Conservation (phyloP, 2,888 invertebrate genomes). For the Noctua janthe region DNA sequence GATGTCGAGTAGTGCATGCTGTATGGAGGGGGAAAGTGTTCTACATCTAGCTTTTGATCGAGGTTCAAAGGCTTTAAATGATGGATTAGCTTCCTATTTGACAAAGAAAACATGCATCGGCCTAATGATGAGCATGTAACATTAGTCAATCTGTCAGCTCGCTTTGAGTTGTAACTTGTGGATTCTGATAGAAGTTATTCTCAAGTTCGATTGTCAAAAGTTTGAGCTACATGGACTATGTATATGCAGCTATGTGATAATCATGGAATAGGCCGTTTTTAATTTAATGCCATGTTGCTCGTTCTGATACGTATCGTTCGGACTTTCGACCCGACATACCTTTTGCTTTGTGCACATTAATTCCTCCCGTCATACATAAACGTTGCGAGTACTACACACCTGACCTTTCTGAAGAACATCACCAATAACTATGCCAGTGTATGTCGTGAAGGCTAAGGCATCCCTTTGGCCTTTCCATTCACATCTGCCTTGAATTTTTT, state of each 20-base stretch:
- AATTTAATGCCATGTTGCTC: not conserved
- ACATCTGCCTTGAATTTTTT: not conserved
- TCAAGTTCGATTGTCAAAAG: not conserved
- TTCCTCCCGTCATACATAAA: not conserved
- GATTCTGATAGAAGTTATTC: not conserved
- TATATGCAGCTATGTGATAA: not conserved
- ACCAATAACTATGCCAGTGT: not conserved
- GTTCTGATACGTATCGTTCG: too few relatives aligned
- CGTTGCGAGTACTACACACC: not conserved
- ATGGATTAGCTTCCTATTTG: not conserved
- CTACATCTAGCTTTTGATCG: not conserved
- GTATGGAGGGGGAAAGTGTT: constrained; percentile 9
- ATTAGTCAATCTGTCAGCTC: not conserved
- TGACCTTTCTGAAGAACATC: not conserved
- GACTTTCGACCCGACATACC: not conserved
- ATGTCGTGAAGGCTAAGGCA: not conserved
- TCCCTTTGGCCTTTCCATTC: not conserved
- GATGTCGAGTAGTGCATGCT: constrained; percentile 4
- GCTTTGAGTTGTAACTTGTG: not conserved
- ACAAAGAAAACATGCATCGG: not conserved
- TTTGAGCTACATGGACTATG: not conserved
- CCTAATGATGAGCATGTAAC: not conserved
- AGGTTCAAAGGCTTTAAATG: not conserved
- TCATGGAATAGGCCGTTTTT: not conserved
- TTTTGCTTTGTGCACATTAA: not conserved